These are phyloP conservation scores for Dreissena rostriformis DNA, from an alignment of 1,140 invertebrate species.

Conservation along the genomic window DNA sequence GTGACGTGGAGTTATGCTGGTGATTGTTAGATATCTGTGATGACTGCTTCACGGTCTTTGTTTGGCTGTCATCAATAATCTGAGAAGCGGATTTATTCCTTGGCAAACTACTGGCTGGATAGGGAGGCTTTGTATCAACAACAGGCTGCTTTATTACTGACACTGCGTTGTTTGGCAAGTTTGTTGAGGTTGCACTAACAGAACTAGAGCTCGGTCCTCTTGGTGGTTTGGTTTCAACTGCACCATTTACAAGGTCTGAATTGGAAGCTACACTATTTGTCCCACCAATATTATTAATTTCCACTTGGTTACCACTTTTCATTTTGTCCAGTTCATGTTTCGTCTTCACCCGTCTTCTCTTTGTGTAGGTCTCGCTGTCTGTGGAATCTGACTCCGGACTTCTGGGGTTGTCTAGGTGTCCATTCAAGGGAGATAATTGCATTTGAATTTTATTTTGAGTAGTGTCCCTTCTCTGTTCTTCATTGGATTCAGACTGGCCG, in stretches of 20 bases:
- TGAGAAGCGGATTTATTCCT: background rate
- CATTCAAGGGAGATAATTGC: slow-evolving; percentile 36
- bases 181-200: slow-evolving; percentile 1
- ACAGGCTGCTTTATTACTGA: background rate
- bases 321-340: slow-evolving; percentile 63
- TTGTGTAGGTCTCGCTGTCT: slow-evolving; percentile 69
- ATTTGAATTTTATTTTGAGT: slow-evolving; percentile 20
- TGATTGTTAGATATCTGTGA: background rate
- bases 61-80: background rate
- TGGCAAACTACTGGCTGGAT: too few relatives aligned
- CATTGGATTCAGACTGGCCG: slow-evolving; percentile 53
- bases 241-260: slow-evolving; percentile 10
- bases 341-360: slow-evolving; percentile 63
- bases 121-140: background rate
- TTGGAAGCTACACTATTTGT: background rate
- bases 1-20: background rate
- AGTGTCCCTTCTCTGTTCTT: slow-evolving; percentile 16
- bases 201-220: slow-evolving; percentile 1
- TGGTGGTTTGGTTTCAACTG: slow-evolving; percentile 15
- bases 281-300: slow-evolving; percentile 3
- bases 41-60: background rate
- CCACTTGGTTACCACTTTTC: slow-evolving; percentile 67
- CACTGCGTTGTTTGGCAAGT: background rate
- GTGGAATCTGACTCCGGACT: slow-evolving; percentile 75
- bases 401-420: slow-evolving; percentile 16